phyloP scores from a whole-genome alignment of 2,888 invertebrate species.

The Synanthedon tipuliformis region DNA sequence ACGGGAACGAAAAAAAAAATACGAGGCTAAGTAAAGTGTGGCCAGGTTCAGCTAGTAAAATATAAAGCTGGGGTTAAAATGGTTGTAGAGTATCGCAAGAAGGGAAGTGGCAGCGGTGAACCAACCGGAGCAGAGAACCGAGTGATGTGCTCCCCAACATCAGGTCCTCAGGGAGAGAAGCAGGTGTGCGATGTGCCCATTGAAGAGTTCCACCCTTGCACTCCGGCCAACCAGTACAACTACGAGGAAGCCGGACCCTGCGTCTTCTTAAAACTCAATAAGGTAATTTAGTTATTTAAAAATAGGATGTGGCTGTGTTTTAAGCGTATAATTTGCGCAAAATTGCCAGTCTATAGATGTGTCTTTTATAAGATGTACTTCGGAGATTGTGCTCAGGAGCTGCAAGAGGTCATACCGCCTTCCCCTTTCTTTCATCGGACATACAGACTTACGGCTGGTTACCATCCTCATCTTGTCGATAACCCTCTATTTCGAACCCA shows the following conservation, averaged over 20 bases:
- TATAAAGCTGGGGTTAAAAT: background rate
- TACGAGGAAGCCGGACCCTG: conserved; percentile 91
- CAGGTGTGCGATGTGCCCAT: conserved; percentile 88
- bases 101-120: conserved; percentile 54
- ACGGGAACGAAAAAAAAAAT: no score
- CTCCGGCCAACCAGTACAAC: conserved; percentile 83
- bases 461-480: no score
- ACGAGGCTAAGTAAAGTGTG: no score
- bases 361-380: no score
- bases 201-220: conserved; percentile 80
- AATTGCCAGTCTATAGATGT: no score
- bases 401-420: no score
- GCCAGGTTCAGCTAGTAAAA: background rate
- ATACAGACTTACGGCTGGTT: no score
- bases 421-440: no score
- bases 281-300: conserved; percentile 67
- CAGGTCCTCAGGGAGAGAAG: conserved; percentile 70
- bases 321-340: no score
- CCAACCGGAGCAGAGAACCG: conserved; percentile 69
- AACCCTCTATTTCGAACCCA: no score
- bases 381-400: no score
- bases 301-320: background rate
- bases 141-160: conserved; percentile 74
- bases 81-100: conserved; percentile 56
- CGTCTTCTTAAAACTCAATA: conserved; percentile 96